These are phyloP conservation scores for Lepidothrix coronata DNA, from an alignment of 2,113 vertebrate species.

Conservation along the genomic window DNA sequence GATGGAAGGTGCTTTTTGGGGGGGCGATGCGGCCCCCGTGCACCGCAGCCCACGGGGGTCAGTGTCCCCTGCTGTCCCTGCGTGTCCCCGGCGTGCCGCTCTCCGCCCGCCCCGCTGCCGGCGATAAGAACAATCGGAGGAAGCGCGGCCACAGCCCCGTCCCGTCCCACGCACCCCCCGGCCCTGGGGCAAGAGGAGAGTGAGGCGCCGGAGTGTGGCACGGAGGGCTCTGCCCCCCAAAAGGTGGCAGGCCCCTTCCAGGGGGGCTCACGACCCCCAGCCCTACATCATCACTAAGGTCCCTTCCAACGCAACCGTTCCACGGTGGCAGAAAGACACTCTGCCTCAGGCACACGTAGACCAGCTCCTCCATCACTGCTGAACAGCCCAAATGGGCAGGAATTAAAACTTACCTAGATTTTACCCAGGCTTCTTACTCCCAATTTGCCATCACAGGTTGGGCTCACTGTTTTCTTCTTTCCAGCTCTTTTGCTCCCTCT, in stretches of 20 bases:
- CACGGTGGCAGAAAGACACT: rapidly evolving
- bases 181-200: background rate
- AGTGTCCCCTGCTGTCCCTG: background rate
- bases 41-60: background rate
- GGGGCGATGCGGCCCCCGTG: background rate
- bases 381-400: rapidly evolving
- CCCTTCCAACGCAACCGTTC: background rate
- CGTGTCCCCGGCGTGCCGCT: background rate
- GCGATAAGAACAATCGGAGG: background rate
- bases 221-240: rapidly evolving
- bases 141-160: background rate
- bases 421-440: background rate
- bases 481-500: background rate
- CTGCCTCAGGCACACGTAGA: background rate
- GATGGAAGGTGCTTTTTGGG: background rate
- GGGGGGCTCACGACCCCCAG: background rate
- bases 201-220: background rate
- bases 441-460: rapidly evolving
- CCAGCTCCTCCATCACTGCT: rapidly evolving
- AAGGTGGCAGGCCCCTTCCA: background rate
- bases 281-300: rapidly evolving
- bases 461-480: rapidly evolving
- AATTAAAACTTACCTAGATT: rapidly evolving
- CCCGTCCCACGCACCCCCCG: background rate
- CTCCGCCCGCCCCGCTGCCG: background rate